Evolutionary conservation across 2,888 invertebrate species (phyloP).

Genomic region (Lithophane leautieri): DNA sequence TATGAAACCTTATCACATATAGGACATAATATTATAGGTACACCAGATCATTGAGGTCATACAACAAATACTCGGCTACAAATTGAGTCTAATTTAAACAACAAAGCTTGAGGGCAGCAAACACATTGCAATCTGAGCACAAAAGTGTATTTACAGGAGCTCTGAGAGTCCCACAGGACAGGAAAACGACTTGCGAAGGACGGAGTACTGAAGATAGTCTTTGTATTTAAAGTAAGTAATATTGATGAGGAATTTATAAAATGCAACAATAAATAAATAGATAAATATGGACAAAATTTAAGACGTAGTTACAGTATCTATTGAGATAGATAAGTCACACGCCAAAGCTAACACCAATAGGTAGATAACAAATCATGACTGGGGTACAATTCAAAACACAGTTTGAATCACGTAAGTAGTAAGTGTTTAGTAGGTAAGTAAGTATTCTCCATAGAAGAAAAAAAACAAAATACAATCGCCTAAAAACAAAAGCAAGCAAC

Average conservation of each 20-base stretch:
- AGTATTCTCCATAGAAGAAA: too few species aligned
- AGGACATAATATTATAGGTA: too few species aligned
- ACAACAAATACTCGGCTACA: conserved; percentile 41
- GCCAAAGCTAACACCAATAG: neutral
- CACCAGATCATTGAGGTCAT: neutral
- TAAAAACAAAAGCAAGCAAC: conserved; percentile 2
- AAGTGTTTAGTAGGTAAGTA: too few species aligned
- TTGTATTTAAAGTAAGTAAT: neutral
- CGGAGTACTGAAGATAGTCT: neutral
- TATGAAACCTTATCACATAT: neutral
- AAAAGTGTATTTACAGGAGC: conserved; percentile 67
- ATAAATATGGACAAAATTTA: too few species aligned
- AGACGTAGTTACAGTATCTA: too few species aligned
- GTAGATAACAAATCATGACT: neutral
- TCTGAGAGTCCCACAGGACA: conserved; percentile 28
- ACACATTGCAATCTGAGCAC: conserved; percentile 62
- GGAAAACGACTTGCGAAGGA: conserved; percentile 6
- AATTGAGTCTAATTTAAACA: conserved; percentile 69
- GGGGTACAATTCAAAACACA: too few species aligned
- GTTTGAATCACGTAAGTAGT: too few species aligned
- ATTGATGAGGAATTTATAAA: neutral
- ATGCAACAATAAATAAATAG: neutral
- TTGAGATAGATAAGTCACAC: neutral
- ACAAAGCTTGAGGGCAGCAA: conserved; percentile 54
- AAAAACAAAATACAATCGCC: neutral